These are phyloP conservation scores for Sebastes jordani DNA, from an alignment of 2,797 vertebrate genomes.

Conservation along the genomic window DNA sequence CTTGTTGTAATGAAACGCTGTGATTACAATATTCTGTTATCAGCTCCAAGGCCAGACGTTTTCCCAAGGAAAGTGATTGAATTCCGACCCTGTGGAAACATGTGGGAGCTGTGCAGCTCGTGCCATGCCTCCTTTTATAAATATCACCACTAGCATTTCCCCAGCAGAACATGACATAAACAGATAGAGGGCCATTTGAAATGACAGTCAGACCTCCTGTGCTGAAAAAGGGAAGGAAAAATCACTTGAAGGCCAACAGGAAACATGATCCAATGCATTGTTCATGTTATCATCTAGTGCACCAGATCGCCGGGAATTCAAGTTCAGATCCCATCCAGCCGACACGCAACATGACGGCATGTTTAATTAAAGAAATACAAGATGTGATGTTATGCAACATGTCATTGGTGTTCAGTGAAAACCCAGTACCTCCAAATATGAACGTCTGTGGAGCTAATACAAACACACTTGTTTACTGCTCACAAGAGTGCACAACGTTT, in stretches of 20 bases:
- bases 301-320: slow-evolving; percentile 14
- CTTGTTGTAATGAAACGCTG: slow-evolving; percentile 54
- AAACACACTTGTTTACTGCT: slow-evolving; percentile 15
- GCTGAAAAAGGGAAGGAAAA: slow-evolving; percentile 46
- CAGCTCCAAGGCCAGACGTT: slow-evolving; percentile 62
- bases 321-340: slow-evolving; percentile 34
- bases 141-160: slow-evolving; percentile 51
- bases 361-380: slow-evolving; percentile 49
- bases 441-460: slow-evolving; percentile 25
- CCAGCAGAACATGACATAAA: slow-evolving; percentile 66
- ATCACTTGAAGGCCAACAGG: slow-evolving; percentile 58
- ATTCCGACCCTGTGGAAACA: slow-evolving; percentile 57
- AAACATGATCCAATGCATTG: slow-evolving; percentile 53
- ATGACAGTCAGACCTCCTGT: slow-evolving; percentile 69
- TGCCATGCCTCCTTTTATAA: slow-evolving; percentile 61
- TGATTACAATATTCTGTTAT: slow-evolving; percentile 70
- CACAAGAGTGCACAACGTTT: background rate
- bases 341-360: slow-evolving; percentile 65
- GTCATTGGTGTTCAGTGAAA: background rate
- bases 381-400: slow-evolving; percentile 31
- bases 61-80: slow-evolving; percentile 52
- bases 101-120: slow-evolving; percentile 44
- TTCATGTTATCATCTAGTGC: slow-evolving; percentile 44
- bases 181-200: slow-evolving; percentile 54
- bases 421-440: background rate